Evolutionary conservation across 2,888 invertebrate species (phyloP), one percentile per base, ranked within the genome.

Genomic region (Apamea sordens): DNA sequence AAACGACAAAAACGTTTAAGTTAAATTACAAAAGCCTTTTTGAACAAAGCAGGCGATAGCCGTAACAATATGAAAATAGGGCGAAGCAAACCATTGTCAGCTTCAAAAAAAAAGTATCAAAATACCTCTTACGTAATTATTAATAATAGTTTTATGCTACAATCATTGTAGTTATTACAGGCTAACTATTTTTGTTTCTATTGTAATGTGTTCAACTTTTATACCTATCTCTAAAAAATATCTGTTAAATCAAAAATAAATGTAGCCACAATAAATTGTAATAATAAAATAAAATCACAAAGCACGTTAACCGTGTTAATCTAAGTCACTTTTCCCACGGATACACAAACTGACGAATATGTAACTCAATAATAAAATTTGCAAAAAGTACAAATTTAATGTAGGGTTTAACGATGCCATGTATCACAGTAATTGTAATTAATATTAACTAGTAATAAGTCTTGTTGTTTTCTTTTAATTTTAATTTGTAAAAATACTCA

Each of bases 351-450:
- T 86, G 79, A 89, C 84, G 76, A 83, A 59, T n/a, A 74, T 32
- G 65, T 85, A 87, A 90, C 79, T 85, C 61, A 83, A 68, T 73
- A 86, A 84, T 89, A 86, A 90, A 83, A 69, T 88, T 84, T 83
- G 76, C 76, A 79, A 81, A 85, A 92, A 95, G 95, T 95, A 95
- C 95, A 95, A 95, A 95, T 92, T 91, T 90, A 90, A 90, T 91
- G 82, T 92, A 92, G 90, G 90, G 87, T 80, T 89, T 89, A 91
- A 90, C 90, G 93, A 93, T 95, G 95, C 95, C 95, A 95, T 95
- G 93, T 92, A 92, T 92, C 92, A 92, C 90, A 89, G 70, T 86
- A 84, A 80, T 79, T 86, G 5, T 87, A 88, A 86, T 84, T 88
- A 87, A 77, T 73, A 76, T 81, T 86, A 89, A 77, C 76, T 79